phyloP scores from a whole-genome alignment of 2,888 invertebrate genomes.

The Pelosia muscerda region DNA sequence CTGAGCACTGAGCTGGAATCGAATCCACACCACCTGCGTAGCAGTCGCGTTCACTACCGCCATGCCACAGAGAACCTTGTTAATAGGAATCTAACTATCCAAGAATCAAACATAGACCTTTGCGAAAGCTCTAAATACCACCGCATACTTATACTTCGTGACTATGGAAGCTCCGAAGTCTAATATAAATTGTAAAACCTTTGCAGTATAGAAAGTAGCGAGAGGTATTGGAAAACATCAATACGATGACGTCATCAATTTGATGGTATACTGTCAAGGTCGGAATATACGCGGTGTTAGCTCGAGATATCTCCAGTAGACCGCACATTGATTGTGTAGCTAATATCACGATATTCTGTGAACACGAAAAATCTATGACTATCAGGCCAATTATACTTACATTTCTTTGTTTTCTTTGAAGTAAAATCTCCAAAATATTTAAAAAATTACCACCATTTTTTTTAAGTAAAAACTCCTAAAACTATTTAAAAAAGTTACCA shows the following conservation, averaged over 20 bases:
- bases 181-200: not conserved
- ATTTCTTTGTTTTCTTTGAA: no score
- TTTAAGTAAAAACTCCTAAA: no score
- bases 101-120: not conserved
- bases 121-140: no score
- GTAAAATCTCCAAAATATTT: no score
- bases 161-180: not conserved
- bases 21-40: no score
- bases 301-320: conserved; percentile 41
- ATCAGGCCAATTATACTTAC: no score
- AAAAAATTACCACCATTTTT: no score
- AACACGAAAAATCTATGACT: not conserved
- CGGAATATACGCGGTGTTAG: conserved; percentile 25
- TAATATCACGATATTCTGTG: not conserved
- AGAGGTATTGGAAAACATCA: not conserved
- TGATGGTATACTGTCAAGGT: conserved; percentile 44
- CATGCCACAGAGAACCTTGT: no score
- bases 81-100: no score
- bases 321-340: conserved; percentile 20
- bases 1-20: no score
- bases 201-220: not conserved
- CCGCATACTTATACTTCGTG: not conserved
- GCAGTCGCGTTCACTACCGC: no score
- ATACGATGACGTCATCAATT: conserved; percentile 35
- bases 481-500: no score